Base-by-base conservation (phyloP, 2,113 vertebrate genomes). In the Leucoraja erinaceus region DNA sequence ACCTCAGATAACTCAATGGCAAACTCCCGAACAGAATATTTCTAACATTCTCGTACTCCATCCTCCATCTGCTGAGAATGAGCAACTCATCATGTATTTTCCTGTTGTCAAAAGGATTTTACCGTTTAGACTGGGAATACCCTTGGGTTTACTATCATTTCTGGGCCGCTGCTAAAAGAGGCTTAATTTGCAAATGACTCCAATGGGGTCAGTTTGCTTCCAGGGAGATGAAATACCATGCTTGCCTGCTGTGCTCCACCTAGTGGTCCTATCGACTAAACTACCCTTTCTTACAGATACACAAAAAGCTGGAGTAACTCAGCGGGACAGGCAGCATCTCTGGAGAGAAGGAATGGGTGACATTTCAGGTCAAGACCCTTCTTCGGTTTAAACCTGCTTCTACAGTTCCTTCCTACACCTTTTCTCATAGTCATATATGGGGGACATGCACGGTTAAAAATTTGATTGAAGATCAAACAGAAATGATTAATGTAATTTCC, bases 161-260 rank as follows among this genome's bases (percentile, higher is more conserved):
- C 83, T 88, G 83, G n/a, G 12, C 6, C 63, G 28, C 63, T 28
- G 63, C n/a, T 63, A 11, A 25, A 63, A 63, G 28, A 86, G 28
- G 59, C 20, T 31, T 88, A n/a, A 88, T 66, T 88, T 88, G 12
- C 31, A n/a, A 25, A 28, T 63, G 59, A 88, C 83, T 66, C 59
- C 59, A 88, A 18, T 63, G 59, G 25, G 54, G 54, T 84, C 59
- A 31, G 28, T 88, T 88, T 88, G 14, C 83, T 88, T 88, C 83
- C 28, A 12, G 28, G 59, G 59, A 88, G 83, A 14, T 88, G 59
- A 88, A 88, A 88, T 88, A 6, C 59, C 31, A 28, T 63, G 14
- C 59, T 63, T 63, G 59, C 83, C 83, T 88, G 59, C 83, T 86
- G 83, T 86, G 83, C 83, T 88, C 83, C 83, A 88, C 61, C 83